Percentiles rank a stretch among this genome's conserved stretches.
These are phyloP conservation scores for Platyrinchus mystaceus DNA, from an alignment of 2,797 vertebrate species.

Conservation along the genomic window DNA sequence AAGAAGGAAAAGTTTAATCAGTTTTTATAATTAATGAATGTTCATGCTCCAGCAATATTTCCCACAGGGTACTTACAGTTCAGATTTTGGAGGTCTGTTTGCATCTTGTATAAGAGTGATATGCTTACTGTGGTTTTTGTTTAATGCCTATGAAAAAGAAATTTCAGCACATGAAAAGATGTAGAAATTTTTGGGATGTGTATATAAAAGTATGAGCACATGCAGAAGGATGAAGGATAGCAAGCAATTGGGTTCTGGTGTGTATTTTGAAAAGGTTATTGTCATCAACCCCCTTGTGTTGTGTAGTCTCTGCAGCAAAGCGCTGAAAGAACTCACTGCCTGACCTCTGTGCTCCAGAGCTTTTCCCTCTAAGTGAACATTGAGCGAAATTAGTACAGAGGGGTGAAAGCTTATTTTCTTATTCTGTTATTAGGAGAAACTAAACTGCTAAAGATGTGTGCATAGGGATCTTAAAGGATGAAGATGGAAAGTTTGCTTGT, in stretches of 20 bases:
- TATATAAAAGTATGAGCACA: background rate
- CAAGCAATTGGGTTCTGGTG: background rate
- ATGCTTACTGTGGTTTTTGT: background rate
- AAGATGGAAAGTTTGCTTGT: background rate
- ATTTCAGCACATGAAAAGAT: background rate
- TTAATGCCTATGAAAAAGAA: background rate
- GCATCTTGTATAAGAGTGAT: background rate
- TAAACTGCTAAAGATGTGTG: fast-evolving
- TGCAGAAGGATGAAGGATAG: background rate
- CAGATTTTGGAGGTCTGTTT: background rate
- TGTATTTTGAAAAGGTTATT: background rate
- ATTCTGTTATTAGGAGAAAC: background rate
- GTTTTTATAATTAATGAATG: conserved; percentile 30
- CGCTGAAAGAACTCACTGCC: background rate
- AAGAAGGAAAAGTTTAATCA: conserved; percentile 39
- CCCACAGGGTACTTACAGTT: background rate
- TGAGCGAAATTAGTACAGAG: background rate
- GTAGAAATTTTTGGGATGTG: background rate
- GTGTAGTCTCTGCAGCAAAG: background rate
- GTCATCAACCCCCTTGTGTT: background rate
- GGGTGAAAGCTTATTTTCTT: background rate
- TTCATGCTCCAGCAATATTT: background rate
- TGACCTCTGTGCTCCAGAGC: background rate
- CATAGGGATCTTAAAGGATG: background rate
- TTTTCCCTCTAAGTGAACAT: background rate